Conservation (phyloP, 2,888 invertebrate genomes). For the Tiliacea aurago region DNA sequence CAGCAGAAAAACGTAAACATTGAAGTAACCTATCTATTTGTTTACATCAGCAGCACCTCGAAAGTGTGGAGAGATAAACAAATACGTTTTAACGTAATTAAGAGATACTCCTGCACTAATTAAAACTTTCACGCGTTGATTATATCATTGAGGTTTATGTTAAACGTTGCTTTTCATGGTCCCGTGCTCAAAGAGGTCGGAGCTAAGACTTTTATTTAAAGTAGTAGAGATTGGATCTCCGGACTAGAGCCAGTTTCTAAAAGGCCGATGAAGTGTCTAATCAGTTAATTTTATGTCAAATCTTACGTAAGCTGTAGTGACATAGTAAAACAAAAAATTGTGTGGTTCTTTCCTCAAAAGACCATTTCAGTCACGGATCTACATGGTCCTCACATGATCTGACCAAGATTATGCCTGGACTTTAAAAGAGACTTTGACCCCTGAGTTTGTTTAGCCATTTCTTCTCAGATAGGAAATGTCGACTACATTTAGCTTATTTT, state of each 20-base stretch:
- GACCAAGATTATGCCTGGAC: too few relatives aligned
- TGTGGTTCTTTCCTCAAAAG: too few relatives aligned
- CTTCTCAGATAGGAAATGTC: too few relatives aligned
- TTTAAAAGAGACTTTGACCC: too few relatives aligned
- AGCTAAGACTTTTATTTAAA: background rate
- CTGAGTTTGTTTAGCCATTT: too few relatives aligned
- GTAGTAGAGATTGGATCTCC: background rate
- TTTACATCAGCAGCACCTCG: background rate
- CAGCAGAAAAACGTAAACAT: too few relatives aligned
- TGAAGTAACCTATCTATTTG: too few relatives aligned
- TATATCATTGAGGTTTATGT: conserved; percentile 43
- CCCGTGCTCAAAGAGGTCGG: conserved; percentile 3
- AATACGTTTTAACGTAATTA: conserved; percentile 6
- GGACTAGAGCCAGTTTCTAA: background rate
- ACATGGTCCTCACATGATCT: too few relatives aligned
- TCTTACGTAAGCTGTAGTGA: background rate
- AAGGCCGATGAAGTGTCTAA: too few relatives aligned
- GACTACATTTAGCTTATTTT: too few relatives aligned
- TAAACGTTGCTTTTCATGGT: conserved; percentile 43
- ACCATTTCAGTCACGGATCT: too few relatives aligned
- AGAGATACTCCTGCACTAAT: conserved; percentile 29
- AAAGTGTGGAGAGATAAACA: conserved; percentile 1
- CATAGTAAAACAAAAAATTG: too few relatives aligned
- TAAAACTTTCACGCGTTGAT: conserved; percentile 42
- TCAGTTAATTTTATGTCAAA: background rate